A percentile compares a stretch with the other conserved stretches of the same genome.
phyloP scores from a whole-genome alignment of 2,797 vertebrate genomes.

The Cercopithecus diana region DNA sequence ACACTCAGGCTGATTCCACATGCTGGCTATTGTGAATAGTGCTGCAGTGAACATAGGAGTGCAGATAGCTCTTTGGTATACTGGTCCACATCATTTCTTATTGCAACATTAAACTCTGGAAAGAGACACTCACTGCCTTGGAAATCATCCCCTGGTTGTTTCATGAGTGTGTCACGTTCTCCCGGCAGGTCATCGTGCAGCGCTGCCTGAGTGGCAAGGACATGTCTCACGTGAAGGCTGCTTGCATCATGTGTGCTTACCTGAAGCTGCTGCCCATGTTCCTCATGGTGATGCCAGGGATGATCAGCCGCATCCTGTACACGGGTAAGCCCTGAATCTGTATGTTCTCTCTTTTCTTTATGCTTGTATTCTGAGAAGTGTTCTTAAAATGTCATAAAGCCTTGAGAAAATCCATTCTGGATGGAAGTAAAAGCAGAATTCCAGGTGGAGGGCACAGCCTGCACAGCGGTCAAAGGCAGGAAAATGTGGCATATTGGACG shows the following conservation, averaged over 20 bases:
- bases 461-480: neutral
- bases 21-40: neutral
- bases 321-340: slow-evolving; percentile 33
- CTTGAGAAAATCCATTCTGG: neutral
- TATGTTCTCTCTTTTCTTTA: neutral
- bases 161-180: neutral
- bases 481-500: neutral
- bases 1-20: neutral
- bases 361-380: neutral
- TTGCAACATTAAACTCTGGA: neutral
- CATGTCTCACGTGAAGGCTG: slow-evolving; percentile 95
- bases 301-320: slow-evolving; percentile 95
- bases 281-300: slow-evolving; percentile 96
- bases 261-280: slow-evolving; percentile 97
- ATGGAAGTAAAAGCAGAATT: neutral
- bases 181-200: slow-evolving; percentile 94
- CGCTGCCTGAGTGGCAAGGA: slow-evolving; percentile 96
- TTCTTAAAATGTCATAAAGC: neutral
- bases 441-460: neutral
- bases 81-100: neutral
- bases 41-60: neutral
- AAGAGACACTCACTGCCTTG: neutral
- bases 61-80: neutral
- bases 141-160: neutral
- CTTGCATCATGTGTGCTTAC: slow-evolving; percentile 95